These are phyloP conservation scores for Drosophila nigromelanica DNA, from an alignment of 1,140 invertebrate genomes.

Conservation along the genomic window DNA sequence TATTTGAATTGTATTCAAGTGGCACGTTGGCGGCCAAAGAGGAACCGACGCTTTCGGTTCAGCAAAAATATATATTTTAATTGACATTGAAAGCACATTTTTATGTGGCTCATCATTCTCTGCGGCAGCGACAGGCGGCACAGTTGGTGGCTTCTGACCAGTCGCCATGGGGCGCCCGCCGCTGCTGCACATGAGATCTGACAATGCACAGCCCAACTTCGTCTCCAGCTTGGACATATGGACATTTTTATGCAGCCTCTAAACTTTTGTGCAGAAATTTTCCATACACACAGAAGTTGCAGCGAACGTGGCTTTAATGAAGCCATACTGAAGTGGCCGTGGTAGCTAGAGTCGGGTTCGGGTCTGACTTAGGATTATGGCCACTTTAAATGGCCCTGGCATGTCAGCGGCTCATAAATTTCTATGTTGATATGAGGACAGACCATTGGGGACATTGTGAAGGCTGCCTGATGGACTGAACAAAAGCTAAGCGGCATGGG, in stretches of 20 bases:
- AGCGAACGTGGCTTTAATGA: constrained; percentile 62
- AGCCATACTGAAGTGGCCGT: constrained; percentile 52
- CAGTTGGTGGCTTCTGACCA: constrained; percentile 43
- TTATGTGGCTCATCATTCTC: constrained; percentile 65
- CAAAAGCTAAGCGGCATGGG: constrained; percentile 26
- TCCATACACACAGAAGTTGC: constrained; percentile 23
- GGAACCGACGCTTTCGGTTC: neutral
- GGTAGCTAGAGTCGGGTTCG: neutral
- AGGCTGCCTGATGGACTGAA: constrained; percentile 28
- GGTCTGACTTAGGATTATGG: constrained; percentile 60
- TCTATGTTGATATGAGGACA: constrained; percentile 48
- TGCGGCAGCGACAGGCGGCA: constrained; percentile 50
- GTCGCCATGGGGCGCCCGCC: constrained; percentile 15
- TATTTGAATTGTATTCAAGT: constrained; percentile 42
- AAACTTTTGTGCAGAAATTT: constrained; percentile 43
- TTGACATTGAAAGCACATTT: constrained; percentile 73
- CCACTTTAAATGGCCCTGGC: constrained; percentile 64
- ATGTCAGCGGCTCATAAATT: constrained; percentile 75
- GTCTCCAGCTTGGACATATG: constrained; percentile 32
- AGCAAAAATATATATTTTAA: constrained; percentile 66
- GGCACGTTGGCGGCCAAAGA: constrained; percentile 14
- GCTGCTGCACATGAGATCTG: neutral
- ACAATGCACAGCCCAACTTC: neutral
- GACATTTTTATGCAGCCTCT: constrained; percentile 68
- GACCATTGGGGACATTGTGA: constrained; percentile 35